Conservation (phyloP, 2,888 invertebrate genomes). For the Drosophila ezoana region DNA sequence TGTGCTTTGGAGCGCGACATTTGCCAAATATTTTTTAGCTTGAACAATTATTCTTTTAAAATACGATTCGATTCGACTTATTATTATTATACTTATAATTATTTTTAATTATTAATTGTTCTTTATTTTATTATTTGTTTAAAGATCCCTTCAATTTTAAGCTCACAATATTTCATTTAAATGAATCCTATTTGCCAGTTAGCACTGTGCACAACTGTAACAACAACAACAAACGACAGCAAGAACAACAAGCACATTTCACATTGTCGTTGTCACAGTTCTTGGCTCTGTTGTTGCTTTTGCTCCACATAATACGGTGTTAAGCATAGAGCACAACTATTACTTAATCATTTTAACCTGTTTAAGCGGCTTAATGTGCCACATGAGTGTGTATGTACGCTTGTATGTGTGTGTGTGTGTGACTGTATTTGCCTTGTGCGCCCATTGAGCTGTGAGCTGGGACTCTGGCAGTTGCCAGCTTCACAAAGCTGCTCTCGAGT, state of each 20-base stretch:
- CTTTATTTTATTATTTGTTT: too few relatives aligned
- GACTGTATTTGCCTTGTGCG: constrained; percentile 18
- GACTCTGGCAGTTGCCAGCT: constrained; percentile 28
- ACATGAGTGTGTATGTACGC: constrained; percentile 32
- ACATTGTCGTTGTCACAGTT: constrained; percentile 37
- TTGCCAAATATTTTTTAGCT: too few relatives aligned
- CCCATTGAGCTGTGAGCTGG: constrained; percentile 11
- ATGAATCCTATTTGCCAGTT: constrained; percentile 1
- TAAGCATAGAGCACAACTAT: constrained; percentile 71
- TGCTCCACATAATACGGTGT: constrained; percentile 64
- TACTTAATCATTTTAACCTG: constrained; percentile 78
- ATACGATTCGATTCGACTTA: too few relatives aligned
- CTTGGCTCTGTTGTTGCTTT: constrained; percentile 33
- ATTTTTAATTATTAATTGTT: too few relatives aligned
- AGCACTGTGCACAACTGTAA: constrained; percentile 28
- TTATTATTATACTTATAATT: too few relatives aligned
- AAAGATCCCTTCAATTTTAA: background rate
- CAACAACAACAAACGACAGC: background rate
- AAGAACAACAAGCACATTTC: constrained; percentile 7
- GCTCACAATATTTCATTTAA: background rate
- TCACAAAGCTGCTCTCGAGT: constrained; percentile 55
- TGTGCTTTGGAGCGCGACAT: too few relatives aligned
- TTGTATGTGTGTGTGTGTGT: background rate
- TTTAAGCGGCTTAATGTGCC: constrained; percentile 75
- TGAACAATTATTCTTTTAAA: too few relatives aligned